Evolutionary conservation across 2,113 vertebrate genomes (phyloP).

Genomic region (Chloropsis hardwickii): DNA sequence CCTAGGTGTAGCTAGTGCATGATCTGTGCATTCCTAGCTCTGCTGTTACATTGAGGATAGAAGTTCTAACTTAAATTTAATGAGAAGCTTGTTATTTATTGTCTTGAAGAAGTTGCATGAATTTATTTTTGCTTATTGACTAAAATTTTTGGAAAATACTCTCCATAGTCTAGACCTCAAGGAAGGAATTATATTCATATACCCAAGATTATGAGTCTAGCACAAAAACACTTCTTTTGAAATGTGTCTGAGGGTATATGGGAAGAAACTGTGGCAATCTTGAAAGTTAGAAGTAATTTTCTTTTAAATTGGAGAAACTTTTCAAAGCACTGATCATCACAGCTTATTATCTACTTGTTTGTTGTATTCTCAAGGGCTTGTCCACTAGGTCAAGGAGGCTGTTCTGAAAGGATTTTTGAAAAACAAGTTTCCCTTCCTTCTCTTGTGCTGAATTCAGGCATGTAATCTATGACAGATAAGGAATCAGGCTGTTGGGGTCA

Average conservation of each 20-base stretch:
- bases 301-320: neutral
- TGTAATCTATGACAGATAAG: neutral
- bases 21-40: neutral
- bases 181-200: neutral
- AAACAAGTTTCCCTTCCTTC: neutral
- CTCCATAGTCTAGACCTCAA: neutral
- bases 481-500: neutral
- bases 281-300: neutral
- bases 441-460: neutral
- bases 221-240: neutral
- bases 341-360: neutral
- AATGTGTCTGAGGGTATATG: neutral
- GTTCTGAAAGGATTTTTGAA: neutral
- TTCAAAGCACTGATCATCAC: neutral
- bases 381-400: neutral
- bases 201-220: neutral
- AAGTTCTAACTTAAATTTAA: neutral
- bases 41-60: neutral
- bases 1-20: neutral
- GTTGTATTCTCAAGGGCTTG: neutral
- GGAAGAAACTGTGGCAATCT: neutral
- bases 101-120: neutral
- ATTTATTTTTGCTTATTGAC: neutral
- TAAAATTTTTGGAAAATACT: neutral
- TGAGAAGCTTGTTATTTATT: neutral